phyloP scores from a whole-genome alignment of 2,888 invertebrate genomes.

The Drosophila putrida region DNA sequence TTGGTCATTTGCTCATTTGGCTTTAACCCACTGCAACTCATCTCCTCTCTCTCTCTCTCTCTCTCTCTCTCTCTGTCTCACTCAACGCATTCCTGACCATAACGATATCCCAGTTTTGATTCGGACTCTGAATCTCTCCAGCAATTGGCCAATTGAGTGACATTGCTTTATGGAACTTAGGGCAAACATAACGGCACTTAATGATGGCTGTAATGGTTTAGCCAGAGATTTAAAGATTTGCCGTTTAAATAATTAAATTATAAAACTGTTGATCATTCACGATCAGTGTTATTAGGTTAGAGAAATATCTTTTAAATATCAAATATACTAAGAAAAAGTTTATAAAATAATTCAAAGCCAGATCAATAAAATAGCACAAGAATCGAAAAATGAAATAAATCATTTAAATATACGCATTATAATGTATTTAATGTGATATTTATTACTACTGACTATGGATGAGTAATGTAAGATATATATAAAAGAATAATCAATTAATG shows the following conservation, averaged over 20 bases:
- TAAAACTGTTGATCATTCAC: too few species aligned
- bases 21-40: conserved; percentile 1
- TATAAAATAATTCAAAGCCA: too few species aligned
- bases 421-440: too few species aligned
- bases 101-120: conserved; percentile 52
- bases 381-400: too few species aligned
- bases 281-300: too few species aligned
- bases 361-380: too few species aligned
- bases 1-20: conserved; percentile 46
- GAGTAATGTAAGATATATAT: too few species aligned
- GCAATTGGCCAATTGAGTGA: conserved; percentile 68
- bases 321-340: too few species aligned
- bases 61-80: conserved; percentile 11
- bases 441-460: too few species aligned
- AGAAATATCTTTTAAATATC: too few species aligned
- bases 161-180: conserved; percentile 50
- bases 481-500: too few species aligned
- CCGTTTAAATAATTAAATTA: background rate
- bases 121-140: conserved; percentile 15
- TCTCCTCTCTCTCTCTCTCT: conserved; percentile 15
- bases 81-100: conserved; percentile 55
- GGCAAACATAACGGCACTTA: conserved; percentile 31
- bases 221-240: background rate
- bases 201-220: conserved; percentile 23
- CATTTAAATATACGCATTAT: too few species aligned